phyloP scores from a whole-genome alignment of 2,113 vertebrate species.

The Scomber japonicus region DNA sequence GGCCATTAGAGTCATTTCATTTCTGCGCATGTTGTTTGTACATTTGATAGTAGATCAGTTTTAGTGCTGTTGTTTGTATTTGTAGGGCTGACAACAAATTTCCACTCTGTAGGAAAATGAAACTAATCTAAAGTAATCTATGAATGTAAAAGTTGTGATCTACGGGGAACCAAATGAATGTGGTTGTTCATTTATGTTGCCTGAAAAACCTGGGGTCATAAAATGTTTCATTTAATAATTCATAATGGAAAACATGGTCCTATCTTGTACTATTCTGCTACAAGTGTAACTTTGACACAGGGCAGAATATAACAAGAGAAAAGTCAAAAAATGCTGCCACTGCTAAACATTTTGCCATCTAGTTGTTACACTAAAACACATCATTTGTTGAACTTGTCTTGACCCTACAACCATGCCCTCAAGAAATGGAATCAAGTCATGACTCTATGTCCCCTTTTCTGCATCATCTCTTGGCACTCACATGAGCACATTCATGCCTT shows the following conservation, averaged over 20 bases:
- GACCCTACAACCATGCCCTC: neutral
- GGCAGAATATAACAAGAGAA: neutral
- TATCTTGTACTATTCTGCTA: too few relatives aligned
- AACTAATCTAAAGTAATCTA: neutral
- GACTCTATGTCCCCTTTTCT: neutral
- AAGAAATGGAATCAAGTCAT: constrained; percentile 6
- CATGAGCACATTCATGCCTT: neutral
- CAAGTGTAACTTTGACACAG: neutral
- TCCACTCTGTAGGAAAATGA: neutral
- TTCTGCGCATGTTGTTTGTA: neutral
- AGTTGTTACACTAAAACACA: neutral
- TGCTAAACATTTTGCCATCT: neutral
- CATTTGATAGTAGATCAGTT: neutral
- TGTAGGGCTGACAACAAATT: neutral
- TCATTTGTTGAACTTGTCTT: neutral
- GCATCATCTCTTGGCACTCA: neutral
- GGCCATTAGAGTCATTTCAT: neutral
- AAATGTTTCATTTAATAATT: too few relatives aligned
- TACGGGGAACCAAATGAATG: too few relatives aligned
- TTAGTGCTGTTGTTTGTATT: neutral
- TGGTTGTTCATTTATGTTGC: too few relatives aligned
- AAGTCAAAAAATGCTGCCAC: neutral
- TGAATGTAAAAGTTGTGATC: neutral
- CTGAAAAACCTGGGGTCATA: too few relatives aligned
- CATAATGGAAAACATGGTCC: too few relatives aligned